Evolutionary conservation across 2,113 vertebrate species (phyloP), one percentile per base, ranked within the genome.

Genomic region (Nothobranchius kuhntae): DNA sequence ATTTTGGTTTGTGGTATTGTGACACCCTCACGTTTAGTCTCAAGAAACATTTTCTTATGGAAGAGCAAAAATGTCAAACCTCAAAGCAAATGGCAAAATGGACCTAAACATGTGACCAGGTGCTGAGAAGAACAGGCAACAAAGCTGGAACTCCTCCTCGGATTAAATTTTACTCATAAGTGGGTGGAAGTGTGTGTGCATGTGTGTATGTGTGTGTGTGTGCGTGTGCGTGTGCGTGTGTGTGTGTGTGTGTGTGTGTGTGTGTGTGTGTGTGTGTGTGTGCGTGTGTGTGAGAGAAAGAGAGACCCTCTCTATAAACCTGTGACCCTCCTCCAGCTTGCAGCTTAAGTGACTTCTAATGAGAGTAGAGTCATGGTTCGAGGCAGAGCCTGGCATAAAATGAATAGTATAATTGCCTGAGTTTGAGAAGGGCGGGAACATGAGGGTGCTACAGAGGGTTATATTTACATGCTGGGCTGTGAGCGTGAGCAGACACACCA

Each of bases 281-380:
- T 55, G 44, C 26, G 50, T 61, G 35, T 13, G 7, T 54, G 4
- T 7, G 36, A 14, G 45, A 4, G 26, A 53, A 65, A 69, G 30
- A 21, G 51, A 75, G 61, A 75, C 67, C 77, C 78, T 84, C 73
- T 81, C 54, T 60, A 72, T 61, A 15, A 52, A 67, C 55, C 9
- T 54, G 73, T 67, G 52, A 53, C 65, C 64, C 69, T 40, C 74
- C 77, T 80, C 71, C 75, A 63, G 66, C 53, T 61, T 52, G 14
- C 51, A 74, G 79, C 68, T 81, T 69, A 84, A 89, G 86, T 86
- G 86, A 80, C 71, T 78, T 74, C 81, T 84, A 85, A 77, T 71
- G 63, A 61, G 47, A 73, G 66, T 65, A 77, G 81, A 80, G 85
- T 84, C 74, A 52, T 59, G 71, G 82, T 78, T 77, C 17, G 66